Base-by-base conservation (phyloP, 2,888 invertebrate genomes). In the Tridacna crocea region DNA sequence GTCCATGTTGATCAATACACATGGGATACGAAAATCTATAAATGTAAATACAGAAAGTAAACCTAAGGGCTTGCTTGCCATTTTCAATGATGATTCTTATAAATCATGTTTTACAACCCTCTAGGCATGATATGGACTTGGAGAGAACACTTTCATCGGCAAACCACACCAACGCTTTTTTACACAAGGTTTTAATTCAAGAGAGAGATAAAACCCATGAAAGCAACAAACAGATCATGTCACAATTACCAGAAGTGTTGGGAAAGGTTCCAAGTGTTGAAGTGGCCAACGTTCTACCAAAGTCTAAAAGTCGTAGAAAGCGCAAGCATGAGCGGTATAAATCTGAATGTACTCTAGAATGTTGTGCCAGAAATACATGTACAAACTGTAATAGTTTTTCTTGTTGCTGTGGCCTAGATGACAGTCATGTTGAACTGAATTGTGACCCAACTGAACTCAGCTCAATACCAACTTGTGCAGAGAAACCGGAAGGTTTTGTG, bases 41-140 rank as follows among this genome's bases (percentile, higher is more conserved):
- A n/a, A n/a, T n/a, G 36, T 36, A 36, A 8, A 4, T 36, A 2
- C 2, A 8, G 8, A 36, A 36, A 36, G 8, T 36, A 36, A 36
- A 36, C 36, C 36, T 8, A 36, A 36, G 36, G 8, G 8, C 36
- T 36, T 36, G 36, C 36, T 36, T 36, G 3, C 8, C 36, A 36
- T 36, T 36, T 36, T 36, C 36, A 36, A 36, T 36, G 36, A 36
- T n/a, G n/a, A n/a, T n/a, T n/a, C n/a, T n/a, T n/a, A n/a, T n/a
- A 36, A 36, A 36, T 36, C 8, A 4, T 36, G 3, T 36, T 36
- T 36, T 36, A 36, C 36, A 36, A 36, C 36, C 8, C 8, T 82
- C 47, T 78, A 84, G 93, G 22, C 93, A 92, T 83, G 91, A 91
- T 73, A 90, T 92, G 90, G 92, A 93, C 11, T 77, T 94, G 27